Conservation (phyloP, 2,797 vertebrate species). For the Columba guinea region DNA sequence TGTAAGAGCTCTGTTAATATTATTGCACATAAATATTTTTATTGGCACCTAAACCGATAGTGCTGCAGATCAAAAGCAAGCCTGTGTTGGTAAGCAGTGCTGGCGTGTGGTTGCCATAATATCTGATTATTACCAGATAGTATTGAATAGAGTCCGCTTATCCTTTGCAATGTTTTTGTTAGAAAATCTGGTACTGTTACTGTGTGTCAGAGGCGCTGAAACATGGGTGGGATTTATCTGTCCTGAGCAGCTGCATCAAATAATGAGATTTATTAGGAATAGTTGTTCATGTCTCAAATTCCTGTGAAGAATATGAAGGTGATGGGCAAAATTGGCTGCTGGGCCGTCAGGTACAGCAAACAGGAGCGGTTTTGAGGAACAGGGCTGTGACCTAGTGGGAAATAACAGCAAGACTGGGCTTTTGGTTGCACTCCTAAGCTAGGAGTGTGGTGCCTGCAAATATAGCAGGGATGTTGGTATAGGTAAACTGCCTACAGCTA, state of each 20-base stretch:
- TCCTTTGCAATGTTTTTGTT: neutral
- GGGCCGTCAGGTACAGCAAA: neutral
- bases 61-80: slow-evolving; percentile 8
- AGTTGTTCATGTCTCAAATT: too few relatives aligned
- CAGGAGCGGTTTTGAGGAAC: neutral
- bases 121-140: neutral
- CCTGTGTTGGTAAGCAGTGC: neutral
- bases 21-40: neutral
- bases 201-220: neutral
- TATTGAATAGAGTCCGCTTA: neutral
- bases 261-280: too few relatives aligned
- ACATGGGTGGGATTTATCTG: neutral
- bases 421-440: neutral
- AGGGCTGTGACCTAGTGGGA: neutral
- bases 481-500: neutral
- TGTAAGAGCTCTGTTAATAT: neutral
- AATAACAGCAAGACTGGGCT: neutral
- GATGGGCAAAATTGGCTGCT: too few relatives aligned
- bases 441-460: neutral
- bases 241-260: neutral
- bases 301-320: too few relatives aligned
- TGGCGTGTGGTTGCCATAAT: neutral
- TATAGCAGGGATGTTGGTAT: neutral
- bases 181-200: neutral
- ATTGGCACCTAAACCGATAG: neutral